A percentile compares a stretch with the other conserved stretches of the same genome.
Evolutionary conservation across 2,888 invertebrate genomes (phyloP).

Genomic region (Trachelus iudaicus): DNA sequence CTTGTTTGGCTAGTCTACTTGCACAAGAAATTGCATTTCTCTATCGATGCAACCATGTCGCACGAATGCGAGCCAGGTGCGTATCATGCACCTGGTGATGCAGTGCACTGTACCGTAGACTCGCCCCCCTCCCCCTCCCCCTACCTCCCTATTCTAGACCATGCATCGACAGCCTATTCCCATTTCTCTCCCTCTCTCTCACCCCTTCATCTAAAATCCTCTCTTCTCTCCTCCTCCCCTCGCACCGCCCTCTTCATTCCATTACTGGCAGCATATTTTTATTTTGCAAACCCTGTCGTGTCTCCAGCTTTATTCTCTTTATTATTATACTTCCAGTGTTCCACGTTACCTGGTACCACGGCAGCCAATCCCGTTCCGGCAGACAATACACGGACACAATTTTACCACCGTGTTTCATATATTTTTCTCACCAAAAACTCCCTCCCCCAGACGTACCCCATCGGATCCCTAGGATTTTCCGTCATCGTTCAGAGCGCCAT

Average conservation of each 20-base stretch:
- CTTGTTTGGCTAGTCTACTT: conserved; percentile 1
- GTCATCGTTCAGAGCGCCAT: conserved; percentile 16
- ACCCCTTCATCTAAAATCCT: conserved; percentile 13
- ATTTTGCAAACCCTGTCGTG: background rate
- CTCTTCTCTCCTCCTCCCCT: background rate
- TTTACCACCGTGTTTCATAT: conserved; percentile 9
- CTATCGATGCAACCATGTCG: background rate
- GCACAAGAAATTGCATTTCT: conserved; percentile 2
- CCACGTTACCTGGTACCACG: background rate
- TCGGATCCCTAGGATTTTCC: background rate
- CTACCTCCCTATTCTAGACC: background rate
- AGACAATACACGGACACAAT: background rate
- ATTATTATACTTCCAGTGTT: background rate
- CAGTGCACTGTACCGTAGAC: background rate
- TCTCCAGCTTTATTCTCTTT: background rate
- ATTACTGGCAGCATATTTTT: background rate
- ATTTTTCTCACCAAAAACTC: background rate
- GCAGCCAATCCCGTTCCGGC: background rate
- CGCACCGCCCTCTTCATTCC: background rate
- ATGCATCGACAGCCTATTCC: background rate
- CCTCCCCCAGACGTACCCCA: background rate
- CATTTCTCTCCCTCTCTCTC: background rate
- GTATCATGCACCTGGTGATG: background rate
- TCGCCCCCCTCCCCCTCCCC: too few relatives aligned
- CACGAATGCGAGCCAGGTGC: background rate